Evolutionary conservation across 2,113 vertebrate species (phyloP).

Genomic region (Pseudolaguvia tuberculata): DNA sequence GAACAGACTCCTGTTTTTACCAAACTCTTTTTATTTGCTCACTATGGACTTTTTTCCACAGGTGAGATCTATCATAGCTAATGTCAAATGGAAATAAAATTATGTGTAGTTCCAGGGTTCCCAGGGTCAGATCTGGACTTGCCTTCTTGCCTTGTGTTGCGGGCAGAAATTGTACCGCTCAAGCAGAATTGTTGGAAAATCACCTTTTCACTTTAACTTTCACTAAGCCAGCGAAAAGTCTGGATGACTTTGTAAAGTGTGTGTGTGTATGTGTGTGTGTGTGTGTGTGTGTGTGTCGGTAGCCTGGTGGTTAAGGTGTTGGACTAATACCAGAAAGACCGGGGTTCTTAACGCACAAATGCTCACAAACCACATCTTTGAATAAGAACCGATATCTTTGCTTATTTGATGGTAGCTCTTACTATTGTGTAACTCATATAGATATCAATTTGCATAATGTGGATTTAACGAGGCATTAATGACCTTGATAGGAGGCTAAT

Average conservation of each 20-base stretch:
- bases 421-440: constrained; percentile 51
- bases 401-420: constrained; percentile 43
- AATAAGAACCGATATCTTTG: constrained; percentile 37
- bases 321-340: too few species aligned
- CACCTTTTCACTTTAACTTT: constrained; percentile 28
- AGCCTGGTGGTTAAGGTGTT: too few species aligned
- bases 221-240: constrained; percentile 29
- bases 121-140: constrained; percentile 26
- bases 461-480: constrained; percentile 55
- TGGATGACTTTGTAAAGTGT: constrained; percentile 15
- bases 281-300: neutral
- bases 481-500: constrained; percentile 54
- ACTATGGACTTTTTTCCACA: constrained; percentile 22
- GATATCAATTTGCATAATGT: constrained; percentile 57
- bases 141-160: constrained; percentile 22
- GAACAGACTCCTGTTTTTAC: constrained; percentile 5
- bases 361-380: neutral
- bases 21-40: constrained; percentile 11
- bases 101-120: constrained; percentile 21
- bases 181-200: constrained; percentile 32
- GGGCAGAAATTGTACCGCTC: constrained; percentile 20
- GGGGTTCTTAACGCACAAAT: too few species aligned
- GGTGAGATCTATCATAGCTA: constrained; percentile 24
- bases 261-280: neutral
- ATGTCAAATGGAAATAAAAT: constrained; percentile 28